Evolutionary conservation across 2,113 vertebrate genomes (phyloP).

Genomic region (Microtus ochrogaster): DNA sequence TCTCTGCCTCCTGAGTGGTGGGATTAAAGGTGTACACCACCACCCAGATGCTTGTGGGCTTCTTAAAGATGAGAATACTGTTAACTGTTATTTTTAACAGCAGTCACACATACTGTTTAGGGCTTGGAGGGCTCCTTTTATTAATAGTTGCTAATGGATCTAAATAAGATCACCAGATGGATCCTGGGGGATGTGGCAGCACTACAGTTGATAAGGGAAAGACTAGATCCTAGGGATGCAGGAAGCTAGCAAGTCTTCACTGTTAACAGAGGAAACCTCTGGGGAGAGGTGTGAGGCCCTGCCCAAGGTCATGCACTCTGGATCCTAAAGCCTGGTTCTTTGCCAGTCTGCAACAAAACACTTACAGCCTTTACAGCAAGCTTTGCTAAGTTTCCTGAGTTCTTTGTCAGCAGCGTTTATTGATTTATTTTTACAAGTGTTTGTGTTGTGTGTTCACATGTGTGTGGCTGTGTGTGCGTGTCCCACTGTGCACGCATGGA

Average conservation of each 20-base stretch:
- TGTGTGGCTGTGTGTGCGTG: background rate
- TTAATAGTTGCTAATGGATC: background rate
- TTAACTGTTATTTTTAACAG: background rate
- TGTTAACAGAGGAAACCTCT: background rate
- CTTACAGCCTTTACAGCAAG: background rate
- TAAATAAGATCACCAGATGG: background rate
- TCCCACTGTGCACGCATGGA: background rate
- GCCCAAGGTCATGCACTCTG: background rate
- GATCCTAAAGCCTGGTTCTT: background rate
- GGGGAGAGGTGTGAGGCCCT: background rate
- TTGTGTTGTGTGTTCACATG: background rate
- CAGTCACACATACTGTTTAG: background rate
- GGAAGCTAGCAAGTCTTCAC: background rate
- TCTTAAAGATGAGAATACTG: background rate
- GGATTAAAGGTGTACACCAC: background rate
- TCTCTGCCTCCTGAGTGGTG: background rate
- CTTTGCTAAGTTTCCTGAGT: background rate
- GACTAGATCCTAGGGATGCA: background rate
- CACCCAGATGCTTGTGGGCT: background rate
- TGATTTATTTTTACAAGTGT: background rate
- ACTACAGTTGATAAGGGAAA: background rate
- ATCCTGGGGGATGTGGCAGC: no score
- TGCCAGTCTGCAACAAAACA: background rate
- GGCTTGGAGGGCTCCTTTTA: background rate
- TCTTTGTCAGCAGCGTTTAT: no score